Evolutionary conservation across 2,113 vertebrate species (phyloP).

Genomic region (Hippocampus mohnikei): DNA sequence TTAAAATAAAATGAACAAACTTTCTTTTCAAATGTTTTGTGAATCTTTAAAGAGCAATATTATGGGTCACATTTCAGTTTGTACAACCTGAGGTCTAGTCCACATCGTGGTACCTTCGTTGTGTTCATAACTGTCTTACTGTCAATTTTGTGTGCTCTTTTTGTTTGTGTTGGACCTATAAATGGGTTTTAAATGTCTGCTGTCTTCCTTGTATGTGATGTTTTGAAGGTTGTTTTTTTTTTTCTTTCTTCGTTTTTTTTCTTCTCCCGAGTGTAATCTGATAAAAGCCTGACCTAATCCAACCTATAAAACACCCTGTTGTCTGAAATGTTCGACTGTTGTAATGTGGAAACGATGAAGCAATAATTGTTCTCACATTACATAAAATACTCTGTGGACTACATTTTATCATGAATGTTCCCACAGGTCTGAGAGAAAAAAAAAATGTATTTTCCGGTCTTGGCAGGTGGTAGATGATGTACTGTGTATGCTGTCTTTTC

Average conservation of each 20-base stretch:
- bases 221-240: not conserved
- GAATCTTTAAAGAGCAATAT: not conserved
- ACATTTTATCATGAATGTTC: not conserved
- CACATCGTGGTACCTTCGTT: not conserved
- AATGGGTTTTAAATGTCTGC: not conserved
- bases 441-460: not conserved
- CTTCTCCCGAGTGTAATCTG: not conserved
- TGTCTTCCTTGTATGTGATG: not conserved
- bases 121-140: not conserved
- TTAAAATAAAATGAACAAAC: too few species aligned
- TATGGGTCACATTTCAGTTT: not conserved
- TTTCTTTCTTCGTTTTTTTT: too few species aligned
- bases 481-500: conserved; percentile 16
- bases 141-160: too few species aligned
- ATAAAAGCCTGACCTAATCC: not conserved
- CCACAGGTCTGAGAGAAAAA: not conserved
- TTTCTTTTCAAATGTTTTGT: too few species aligned
- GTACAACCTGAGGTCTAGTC: not conserved
- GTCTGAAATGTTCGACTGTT: not conserved
- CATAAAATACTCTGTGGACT: not conserved
- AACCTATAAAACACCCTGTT: not conserved
- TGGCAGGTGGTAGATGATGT: not conserved
- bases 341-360: conserved; percentile 7
- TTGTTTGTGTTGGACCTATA: not conserved
- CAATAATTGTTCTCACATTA: not conserved